Evolutionary conservation across 2,888 invertebrate genomes (phyloP).

Genomic region (Phragmatobia fuliginosa): DNA sequence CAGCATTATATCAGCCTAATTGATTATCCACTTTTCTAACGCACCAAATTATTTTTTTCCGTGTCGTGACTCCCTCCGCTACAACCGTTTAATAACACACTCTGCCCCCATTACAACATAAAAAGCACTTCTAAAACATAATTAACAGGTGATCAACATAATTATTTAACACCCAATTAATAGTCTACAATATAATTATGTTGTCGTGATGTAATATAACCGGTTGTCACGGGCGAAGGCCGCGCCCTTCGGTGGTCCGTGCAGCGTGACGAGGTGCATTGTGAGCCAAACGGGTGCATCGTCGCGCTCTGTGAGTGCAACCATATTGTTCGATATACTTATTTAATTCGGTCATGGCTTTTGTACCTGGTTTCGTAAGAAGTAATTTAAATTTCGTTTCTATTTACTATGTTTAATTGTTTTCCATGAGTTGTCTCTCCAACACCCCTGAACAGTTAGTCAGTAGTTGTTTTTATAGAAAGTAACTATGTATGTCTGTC

Average conservation of each 20-base stretch:
- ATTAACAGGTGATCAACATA: slow-evolving; percentile 2
- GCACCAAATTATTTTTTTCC: not conserved
- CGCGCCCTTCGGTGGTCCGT: slow-evolving; percentile 26
- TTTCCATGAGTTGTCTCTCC: not conserved
- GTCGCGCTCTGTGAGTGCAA: slow-evolving; percentile 28
- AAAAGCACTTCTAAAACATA: not conserved
- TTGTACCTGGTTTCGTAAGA: slow-evolving; percentile 44
- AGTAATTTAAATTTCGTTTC: slow-evolving; percentile 27
- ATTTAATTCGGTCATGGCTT: slow-evolving; percentile 48
- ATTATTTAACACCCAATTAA: slow-evolving; percentile 12
- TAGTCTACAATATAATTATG: slow-evolving; percentile 4
- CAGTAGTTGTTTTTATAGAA: no score
- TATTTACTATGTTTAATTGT: not conserved
- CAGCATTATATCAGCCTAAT: not conserved
- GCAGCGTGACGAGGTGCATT: slow-evolving; percentile 47
- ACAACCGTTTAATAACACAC: slow-evolving; percentile 2
- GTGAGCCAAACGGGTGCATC: slow-evolving; percentile 25
- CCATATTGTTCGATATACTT: slow-evolving; percentile 39
- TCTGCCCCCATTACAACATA: not conserved
- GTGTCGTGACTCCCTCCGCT: not conserved
- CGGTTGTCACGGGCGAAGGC: slow-evolving; percentile 19
- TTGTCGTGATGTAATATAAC: slow-evolving; percentile 13
- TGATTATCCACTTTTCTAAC: not conserved
- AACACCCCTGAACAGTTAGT: no score
- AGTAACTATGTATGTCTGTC: no score